phyloP scores from a whole-genome alignment of 2,113 vertebrate genomes.

The Catharus minimus region DNA sequence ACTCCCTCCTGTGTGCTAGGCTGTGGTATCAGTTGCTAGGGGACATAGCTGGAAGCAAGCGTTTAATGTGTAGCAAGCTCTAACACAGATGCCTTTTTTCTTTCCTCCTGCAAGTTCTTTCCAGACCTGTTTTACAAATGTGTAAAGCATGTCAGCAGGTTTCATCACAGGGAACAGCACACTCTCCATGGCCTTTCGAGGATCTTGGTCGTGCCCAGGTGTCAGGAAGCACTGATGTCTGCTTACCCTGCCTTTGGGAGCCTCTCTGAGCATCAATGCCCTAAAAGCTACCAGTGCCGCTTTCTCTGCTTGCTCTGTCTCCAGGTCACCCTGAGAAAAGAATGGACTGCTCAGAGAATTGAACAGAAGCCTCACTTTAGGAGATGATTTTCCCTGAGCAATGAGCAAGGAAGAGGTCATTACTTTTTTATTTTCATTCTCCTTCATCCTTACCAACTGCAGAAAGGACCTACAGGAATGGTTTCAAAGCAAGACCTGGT shows the following conservation, averaged over 20 bases:
- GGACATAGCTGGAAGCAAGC: background rate
- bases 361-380: background rate
- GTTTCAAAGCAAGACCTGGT: background rate
- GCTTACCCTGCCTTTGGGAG: background rate
- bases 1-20: rapidly evolving
- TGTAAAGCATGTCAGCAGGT: rapidly evolving
- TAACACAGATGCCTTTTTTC: background rate
- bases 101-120: background rate
- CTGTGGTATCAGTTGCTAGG: background rate
- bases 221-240: background rate
- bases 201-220: background rate
- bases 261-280: background rate
- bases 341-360: background rate
- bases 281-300: background rate
- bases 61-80: background rate
- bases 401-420: background rate
- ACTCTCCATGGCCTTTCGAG: background rate
- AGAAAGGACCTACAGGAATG: background rate
- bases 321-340: background rate
- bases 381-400: background rate
- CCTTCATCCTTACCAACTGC: background rate
- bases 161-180: background rate
- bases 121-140: background rate
- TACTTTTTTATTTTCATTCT: background rate
- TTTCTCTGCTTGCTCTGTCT: background rate